Evolutionary conservation across 1,140 invertebrate species (phyloP), one percentile per base, ranked within the genome.

Genomic region (Anastatus disparis): DNA sequence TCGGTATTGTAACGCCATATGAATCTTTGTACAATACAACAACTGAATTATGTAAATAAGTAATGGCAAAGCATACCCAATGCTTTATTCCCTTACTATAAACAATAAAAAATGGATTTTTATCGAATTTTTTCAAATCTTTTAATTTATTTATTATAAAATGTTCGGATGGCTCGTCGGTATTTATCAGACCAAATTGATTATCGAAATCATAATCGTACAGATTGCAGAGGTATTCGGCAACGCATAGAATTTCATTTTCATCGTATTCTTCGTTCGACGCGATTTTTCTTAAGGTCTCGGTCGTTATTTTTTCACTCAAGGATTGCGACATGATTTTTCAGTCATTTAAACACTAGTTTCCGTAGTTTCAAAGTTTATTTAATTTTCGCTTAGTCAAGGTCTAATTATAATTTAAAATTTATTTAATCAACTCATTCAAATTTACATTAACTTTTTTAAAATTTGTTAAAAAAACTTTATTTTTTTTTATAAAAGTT

Each of bases 191-290:
- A 6, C 69, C 52, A 9, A 71, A 71, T 8, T 71, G 69, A 6
- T 3, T 9, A 2, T 52, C 61, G 13, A 65, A 64, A 8, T 64
- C 61, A 40, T 59, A 71, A 22, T 71, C 62, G 62, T 71, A 71
- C 3, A 71, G 52, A 1, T 38, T 26, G 3, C 24, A 9, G 10
- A 71, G 53, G 24, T 71, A 71, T 59, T 71, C 69, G 9, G 69
- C 69, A 0, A 71, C 61, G 53, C 69, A 71, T n/a, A 71, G 52
- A 0, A 71, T 71, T 26, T 71, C 69, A 13, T 42, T 71, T 20
- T 71, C 62, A 2, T 64, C 69, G 62, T 71, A 71, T 27, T 71
- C 69, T 38, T 71, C 69, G 42, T 52, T 71, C 20, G 69, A 71
- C 9, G 69, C 61, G 52, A 71, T 71, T 40, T 59, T 71, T 0